phyloP scores from a whole-genome alignment of 2,113 vertebrate species.

The Ictalurus punctatus region DNA sequence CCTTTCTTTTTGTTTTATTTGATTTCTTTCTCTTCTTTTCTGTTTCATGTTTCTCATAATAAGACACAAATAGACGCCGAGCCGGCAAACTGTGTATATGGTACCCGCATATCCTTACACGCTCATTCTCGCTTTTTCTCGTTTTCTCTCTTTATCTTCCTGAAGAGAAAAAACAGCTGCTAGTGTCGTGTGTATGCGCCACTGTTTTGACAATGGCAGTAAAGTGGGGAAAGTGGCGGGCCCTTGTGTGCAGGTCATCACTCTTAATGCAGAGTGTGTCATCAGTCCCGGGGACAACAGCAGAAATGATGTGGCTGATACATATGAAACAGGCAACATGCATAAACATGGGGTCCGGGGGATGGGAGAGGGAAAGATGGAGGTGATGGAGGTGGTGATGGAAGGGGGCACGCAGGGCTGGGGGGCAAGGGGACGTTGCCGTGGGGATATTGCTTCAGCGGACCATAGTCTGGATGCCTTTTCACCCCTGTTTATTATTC shows the following conservation, averaged over 20 bases:
- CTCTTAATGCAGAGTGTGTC: slow-evolving; percentile 99
- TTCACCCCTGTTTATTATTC: slow-evolving; percentile 96
- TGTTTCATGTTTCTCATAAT: slow-evolving; percentile 60
- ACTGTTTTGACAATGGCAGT: slow-evolving; percentile 90
- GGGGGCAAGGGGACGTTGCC: slow-evolving; percentile 43
- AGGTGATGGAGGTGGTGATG: slow-evolving; percentile 86
- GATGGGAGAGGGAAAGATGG: slow-evolving; percentile 64
- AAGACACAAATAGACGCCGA: slow-evolving; percentile 35
- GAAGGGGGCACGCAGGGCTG: slow-evolving; percentile 54
- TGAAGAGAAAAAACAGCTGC: slow-evolving; percentile 40
- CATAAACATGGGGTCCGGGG: slow-evolving; percentile 93
- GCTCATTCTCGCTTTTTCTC: background rate
- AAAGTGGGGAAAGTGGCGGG: slow-evolving; percentile 89
- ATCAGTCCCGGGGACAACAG: slow-evolving; percentile 99
- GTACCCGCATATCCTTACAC: slow-evolving; percentile 22
- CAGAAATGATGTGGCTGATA: slow-evolving; percentile 96
- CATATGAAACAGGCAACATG: slow-evolving; percentile 99
- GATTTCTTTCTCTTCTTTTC: slow-evolving; percentile 55
- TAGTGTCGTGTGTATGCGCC: slow-evolving; percentile 39
- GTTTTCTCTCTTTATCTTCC: slow-evolving; percentile 14
- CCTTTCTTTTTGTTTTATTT: slow-evolving; percentile 56
- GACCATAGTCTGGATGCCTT: slow-evolving; percentile 81
- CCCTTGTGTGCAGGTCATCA: slow-evolving; percentile 95
- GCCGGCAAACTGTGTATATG: slow-evolving; percentile 43
- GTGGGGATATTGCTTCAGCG: slow-evolving; percentile 52